These are phyloP conservation scores for Athetis lepigone DNA, from an alignment of 2,888 invertebrate genomes.

Conservation along the genomic window DNA sequence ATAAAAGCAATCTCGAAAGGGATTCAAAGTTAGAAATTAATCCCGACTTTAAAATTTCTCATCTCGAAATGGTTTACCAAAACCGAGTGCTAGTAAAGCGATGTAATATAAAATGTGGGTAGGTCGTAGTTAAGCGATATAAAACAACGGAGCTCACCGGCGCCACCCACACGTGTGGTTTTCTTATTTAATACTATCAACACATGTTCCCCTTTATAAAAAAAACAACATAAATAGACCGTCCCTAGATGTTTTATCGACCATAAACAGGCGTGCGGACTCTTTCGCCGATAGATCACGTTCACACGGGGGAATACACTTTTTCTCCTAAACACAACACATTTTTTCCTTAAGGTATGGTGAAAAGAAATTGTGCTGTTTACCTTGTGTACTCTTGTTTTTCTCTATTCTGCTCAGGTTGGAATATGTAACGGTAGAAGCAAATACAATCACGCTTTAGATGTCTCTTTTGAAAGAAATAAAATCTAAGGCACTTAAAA, in stretches of 20 bases:
- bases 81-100: not conserved
- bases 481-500: not conserved
- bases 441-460: conserved; percentile 33
- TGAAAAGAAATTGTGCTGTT: conserved; percentile 57
- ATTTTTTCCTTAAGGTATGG: conserved; percentile 55
- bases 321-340: conserved; percentile 62
- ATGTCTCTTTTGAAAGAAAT: conserved; percentile 12
- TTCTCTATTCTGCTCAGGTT: conserved; percentile 18
- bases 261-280: conserved; percentile 84
- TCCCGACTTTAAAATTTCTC: not conserved
- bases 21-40: not conserved
- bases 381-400: conserved; percentile 27
- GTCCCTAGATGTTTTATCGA: conserved; percentile 85
- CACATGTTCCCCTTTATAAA: conserved; percentile 79
- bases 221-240: conserved; percentile 83
- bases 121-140: conserved; percentile 23
- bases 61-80: not conserved
- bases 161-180: conserved; percentile 72
- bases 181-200: conserved; percentile 80
- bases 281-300: conserved; percentile 82
- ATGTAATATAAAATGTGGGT: conserved; percentile 30
- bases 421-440: conserved; percentile 5
- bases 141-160: conserved; percentile 65
- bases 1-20: not conserved
- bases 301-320: conserved; percentile 74